Evolutionary conservation across 1,140 invertebrate genomes (phyloP).

Genomic region (Hycleus phaleratus): DNA sequence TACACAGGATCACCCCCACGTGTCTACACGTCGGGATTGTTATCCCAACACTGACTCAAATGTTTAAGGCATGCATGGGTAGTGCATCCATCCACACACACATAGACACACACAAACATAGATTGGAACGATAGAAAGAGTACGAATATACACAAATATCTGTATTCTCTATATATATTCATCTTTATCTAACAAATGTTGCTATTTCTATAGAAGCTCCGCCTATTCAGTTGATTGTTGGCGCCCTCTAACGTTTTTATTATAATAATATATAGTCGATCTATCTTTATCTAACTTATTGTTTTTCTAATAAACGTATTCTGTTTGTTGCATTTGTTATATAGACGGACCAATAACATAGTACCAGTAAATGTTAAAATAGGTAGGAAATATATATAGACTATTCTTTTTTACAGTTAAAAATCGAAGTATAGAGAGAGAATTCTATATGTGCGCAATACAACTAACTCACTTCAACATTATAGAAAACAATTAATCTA

Average conservation of each 20-base stretch:
- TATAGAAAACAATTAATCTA: too few relatives aligned
- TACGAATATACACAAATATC: too few relatives aligned
- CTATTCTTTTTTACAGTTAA: conserved; percentile 37
- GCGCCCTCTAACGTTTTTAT: conserved; percentile 31
- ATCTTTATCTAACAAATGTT: background rate
- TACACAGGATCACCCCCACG: conserved; percentile 22
- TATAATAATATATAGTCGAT: too few relatives aligned
- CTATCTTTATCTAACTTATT: too few relatives aligned
- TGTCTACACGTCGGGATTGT: conserved; percentile 35
- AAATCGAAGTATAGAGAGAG: conserved; percentile 35
- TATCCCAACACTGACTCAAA: conserved; percentile 39
- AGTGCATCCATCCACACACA: conserved; percentile 23
- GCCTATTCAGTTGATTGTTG: conserved; percentile 37
- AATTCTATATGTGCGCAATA: too few relatives aligned
- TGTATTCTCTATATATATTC: too few relatives aligned
- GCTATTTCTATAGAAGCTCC: conserved; percentile 32
- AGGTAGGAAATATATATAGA: too few relatives aligned
- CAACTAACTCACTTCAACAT: too few relatives aligned
- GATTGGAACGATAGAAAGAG: too few relatives aligned
- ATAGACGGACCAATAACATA: conserved; percentile 33
- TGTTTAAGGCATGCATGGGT: conserved; percentile 26
- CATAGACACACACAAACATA: background rate
- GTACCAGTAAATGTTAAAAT: conserved; percentile 32
- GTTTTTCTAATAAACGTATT: too few relatives aligned
- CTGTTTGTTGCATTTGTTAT: conserved; percentile 11